These are phyloP conservation scores for Anthonomus grandis DNA, from an alignment of 1,140 invertebrate genomes.

Conservation along the genomic window DNA sequence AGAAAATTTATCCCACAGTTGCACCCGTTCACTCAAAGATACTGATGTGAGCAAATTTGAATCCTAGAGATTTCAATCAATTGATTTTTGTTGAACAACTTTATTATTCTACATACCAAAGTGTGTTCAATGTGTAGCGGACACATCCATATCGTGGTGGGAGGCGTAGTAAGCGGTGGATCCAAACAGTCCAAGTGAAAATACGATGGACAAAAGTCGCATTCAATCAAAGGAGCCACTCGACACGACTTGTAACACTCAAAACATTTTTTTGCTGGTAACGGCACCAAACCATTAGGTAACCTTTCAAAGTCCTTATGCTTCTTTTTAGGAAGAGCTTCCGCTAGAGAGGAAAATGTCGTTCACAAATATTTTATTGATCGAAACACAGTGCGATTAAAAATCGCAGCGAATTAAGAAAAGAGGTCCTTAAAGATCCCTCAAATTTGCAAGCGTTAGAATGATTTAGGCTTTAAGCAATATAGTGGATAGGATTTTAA, in stretches of 20 bases:
- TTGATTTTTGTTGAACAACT: neutral
- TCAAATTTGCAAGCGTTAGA: no score
- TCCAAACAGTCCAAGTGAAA: slow-evolving; percentile 93
- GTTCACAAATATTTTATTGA: no score
- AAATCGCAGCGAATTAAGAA: no score
- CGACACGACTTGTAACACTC: slow-evolving; percentile 81
- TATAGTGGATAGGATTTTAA: no score
- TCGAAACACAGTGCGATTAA: no score
- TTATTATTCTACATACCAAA: slow-evolving; percentile 60
- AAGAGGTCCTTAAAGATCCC: no score
- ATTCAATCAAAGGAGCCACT: slow-evolving; percentile 78
- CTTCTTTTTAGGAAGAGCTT: no score
- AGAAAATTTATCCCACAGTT: slow-evolving; percentile 79
- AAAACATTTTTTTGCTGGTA: slow-evolving; percentile 80
- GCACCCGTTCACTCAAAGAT: slow-evolving; percentile 77
- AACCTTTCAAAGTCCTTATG: slow-evolving; percentile 33
- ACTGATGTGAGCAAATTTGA: slow-evolving; percentile 75
- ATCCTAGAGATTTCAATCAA: slow-evolving; percentile 56
- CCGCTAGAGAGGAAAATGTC: no score
- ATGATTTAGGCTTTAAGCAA: no score
- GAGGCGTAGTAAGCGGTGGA: slow-evolving; percentile 83
- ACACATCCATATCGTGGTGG: slow-evolving; percentile 93
- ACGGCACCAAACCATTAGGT: slow-evolving; percentile 32
- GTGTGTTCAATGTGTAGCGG: slow-evolving; percentile 91
- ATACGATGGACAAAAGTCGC: slow-evolving; percentile 88